phyloP scores from a whole-genome alignment of 2,113 vertebrate species.

The Euleptes europaea region DNA sequence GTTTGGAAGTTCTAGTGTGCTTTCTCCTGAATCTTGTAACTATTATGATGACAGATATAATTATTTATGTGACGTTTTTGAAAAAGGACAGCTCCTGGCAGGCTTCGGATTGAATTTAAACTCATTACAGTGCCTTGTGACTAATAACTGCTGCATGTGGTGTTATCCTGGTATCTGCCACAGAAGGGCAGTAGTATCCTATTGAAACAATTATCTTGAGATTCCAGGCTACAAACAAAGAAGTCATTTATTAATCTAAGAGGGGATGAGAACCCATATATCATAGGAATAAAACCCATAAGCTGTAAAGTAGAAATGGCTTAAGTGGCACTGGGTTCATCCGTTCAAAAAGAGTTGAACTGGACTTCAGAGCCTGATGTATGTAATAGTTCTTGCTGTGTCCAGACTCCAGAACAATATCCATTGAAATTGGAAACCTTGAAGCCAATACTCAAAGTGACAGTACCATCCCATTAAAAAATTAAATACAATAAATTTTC shows the following conservation, averaged over 20 bases:
- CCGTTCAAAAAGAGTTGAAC: background rate
- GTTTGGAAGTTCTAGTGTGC: background rate
- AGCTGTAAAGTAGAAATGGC: background rate
- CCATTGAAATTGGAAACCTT: background rate
- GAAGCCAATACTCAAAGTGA: background rate
- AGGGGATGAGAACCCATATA: background rate
- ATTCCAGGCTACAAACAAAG: background rate
- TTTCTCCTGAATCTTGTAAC: background rate
- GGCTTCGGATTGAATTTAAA: background rate
- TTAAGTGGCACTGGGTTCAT: background rate
- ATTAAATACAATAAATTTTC: background rate
- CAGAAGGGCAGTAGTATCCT: slow-evolving; percentile 58
- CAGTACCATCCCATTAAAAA: background rate
- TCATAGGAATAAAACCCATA: background rate
- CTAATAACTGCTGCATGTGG: background rate
- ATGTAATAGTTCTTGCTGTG: background rate
- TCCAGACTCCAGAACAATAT: background rate
- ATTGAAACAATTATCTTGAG: background rate
- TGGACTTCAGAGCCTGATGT: no score
- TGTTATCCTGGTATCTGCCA: slow-evolving; percentile 40
- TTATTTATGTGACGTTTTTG: background rate
- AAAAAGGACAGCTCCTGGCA: no score
- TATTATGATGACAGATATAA: background rate
- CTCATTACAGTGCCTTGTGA: no score
- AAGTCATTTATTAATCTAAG: background rate